Percentiles rank a stretch among this genome's conserved stretches.
These are phyloP conservation scores for Peromyscus eremicus DNA, from an alignment of 2,797 vertebrate genomes.

Conservation along the genomic window DNA sequence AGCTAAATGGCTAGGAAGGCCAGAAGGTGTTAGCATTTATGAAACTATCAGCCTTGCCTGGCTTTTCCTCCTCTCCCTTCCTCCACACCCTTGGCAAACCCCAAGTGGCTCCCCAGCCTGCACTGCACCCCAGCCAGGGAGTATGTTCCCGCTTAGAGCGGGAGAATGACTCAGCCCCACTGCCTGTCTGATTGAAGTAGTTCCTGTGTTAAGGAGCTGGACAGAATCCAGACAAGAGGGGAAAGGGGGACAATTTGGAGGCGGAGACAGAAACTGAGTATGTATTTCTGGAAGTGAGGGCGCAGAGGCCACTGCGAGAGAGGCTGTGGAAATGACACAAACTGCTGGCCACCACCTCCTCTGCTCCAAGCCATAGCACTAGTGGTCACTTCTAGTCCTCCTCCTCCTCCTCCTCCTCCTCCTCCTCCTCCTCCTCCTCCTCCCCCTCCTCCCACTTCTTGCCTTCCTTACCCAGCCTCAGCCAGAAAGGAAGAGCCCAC, in stretches of 20 bases:
- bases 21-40: not conserved
- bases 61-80: not conserved
- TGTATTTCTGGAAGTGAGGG: not conserved
- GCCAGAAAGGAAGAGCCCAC: not conserved
- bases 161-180: slow-evolving; percentile 54
- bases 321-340: not conserved
- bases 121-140: not conserved
- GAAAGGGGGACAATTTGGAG: not conserved
- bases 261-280: not conserved
- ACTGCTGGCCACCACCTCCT: not conserved
- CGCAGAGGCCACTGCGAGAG: not conserved
- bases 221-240: slow-evolving; percentile 35
- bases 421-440: not conserved
- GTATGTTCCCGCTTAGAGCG: not conserved
- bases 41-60: not conserved
- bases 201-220: slow-evolving; percentile 51
- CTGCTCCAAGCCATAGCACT: not conserved
- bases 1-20: not conserved
- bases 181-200: slow-evolving; percentile 32
- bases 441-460: not conserved
- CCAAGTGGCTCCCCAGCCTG: not conserved
- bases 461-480: not conserved
- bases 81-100: slow-evolving; percentile 12
- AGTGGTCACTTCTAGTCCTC: not conserved
- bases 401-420: not conserved